Conservation (phyloP, 2,113 vertebrate genomes). For the Lagenorhynchus albirostris region DNA sequence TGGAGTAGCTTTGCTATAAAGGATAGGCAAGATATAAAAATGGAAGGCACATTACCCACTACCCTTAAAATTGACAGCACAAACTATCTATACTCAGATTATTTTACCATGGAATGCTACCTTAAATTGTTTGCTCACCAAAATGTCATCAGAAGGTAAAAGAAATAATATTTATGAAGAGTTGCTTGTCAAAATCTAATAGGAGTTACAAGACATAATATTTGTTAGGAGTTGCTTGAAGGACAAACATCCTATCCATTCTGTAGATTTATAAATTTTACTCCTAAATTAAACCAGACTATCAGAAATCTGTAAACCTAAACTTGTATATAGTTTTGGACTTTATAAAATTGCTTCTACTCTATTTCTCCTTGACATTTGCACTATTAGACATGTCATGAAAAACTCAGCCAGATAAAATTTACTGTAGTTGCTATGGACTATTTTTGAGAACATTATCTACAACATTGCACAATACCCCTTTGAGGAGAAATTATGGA, state of each 20-base stretch:
- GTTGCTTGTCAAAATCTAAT: neutral
- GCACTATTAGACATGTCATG: neutral
- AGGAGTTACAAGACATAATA: neutral
- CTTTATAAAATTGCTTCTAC: neutral
- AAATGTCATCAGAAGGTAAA: neutral
- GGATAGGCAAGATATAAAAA: neutral
- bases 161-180: neutral
- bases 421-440: neutral
- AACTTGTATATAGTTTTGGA: neutral
- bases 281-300: neutral
- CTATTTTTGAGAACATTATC: neutral
- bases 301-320: neutral
- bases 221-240: neutral
- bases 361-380: neutral
- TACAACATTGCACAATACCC: neutral
- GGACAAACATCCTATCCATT: neutral
- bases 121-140: neutral
- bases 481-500: neutral
- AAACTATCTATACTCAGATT: neutral
- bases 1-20: neutral
- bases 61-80: neutral
- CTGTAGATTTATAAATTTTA: neutral
- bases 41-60: neutral
- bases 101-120: neutral
- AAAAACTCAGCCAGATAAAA: neutral